Evolutionary conservation across 37 sponge, comb jelly and placozoan genomes (phyloP).

Genomic region (Hormiphora californensis): DNA sequence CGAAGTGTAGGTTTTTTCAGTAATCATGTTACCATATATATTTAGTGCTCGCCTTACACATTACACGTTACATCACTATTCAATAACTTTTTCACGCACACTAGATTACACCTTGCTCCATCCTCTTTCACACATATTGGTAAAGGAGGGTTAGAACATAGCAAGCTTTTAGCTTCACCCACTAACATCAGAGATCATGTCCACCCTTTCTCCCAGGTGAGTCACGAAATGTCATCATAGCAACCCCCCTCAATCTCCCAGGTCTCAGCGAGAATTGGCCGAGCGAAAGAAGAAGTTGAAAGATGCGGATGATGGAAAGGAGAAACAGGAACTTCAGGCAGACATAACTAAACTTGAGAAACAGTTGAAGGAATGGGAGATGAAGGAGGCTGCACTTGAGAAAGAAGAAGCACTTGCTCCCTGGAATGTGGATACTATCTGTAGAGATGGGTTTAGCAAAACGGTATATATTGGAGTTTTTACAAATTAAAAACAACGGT

Average conservation of each 20-base stretch:
- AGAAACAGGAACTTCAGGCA: conserved; percentile 6
- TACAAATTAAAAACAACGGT: no score
- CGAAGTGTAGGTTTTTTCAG: neutral
- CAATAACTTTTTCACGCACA: no score
- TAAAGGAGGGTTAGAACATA: no score
- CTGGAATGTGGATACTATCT: conserved; percentile 54
- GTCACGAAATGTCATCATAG: no score
- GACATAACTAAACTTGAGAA: conserved; percentile 10
- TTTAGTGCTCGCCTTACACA: no score
- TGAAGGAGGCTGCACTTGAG: conserved; percentile 15
- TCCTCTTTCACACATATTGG: no score
- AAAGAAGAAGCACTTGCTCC: conserved; percentile 38
- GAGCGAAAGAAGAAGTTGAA: neutral
- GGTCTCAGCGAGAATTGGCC: neutral
- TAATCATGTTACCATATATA: neutral
- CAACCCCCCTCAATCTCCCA: neutral
- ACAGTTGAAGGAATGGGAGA: conserved; percentile 16
- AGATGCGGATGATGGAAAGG: neutral
- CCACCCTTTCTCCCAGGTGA: no score
- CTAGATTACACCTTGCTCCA: no score
- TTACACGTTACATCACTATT: no score
- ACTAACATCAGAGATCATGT: no score
- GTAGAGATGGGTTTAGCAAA: conserved; percentile 49
- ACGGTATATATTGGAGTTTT: no score
- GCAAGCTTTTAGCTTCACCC: no score